phyloP scores from a whole-genome alignment of 1,140 invertebrate species.

The Anastrepha obliqua region DNA sequence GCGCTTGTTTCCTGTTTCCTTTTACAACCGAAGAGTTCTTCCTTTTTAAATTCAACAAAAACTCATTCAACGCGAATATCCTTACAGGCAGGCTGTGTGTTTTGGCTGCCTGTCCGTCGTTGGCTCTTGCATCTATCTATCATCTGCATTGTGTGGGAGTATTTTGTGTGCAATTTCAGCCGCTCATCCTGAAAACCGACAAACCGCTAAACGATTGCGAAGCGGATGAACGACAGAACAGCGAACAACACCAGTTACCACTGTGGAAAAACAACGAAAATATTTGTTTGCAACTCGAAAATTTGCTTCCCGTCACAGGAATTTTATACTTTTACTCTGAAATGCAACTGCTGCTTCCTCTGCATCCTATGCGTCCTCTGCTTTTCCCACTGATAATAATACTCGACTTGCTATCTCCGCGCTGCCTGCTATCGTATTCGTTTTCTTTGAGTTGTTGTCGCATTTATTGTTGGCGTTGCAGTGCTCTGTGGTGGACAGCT shows the following conservation, averaged over 20 bases:
- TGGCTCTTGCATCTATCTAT: background rate
- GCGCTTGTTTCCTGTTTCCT: slow-evolving; percentile 45
- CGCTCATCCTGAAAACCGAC: slow-evolving; percentile 32
- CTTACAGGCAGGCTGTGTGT: background rate
- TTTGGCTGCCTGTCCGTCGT: background rate
- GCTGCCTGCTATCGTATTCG: background rate
- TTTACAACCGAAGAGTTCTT: background rate
- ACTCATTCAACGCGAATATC: background rate
- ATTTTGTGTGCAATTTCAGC: slow-evolving; percentile 42
- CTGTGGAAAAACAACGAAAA: background rate
- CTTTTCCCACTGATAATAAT: slow-evolving; percentile 20
- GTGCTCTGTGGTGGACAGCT: background rate
- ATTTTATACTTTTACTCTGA: background rate
- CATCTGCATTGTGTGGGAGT: background rate
- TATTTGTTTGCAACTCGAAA: slow-evolving; percentile 13
- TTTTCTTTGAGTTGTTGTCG: too few relatives aligned
- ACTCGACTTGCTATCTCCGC: background rate
- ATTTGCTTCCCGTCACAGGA: slow-evolving; percentile 16
- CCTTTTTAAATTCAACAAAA: slow-evolving; percentile 4
- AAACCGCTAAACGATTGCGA: slow-evolving; percentile 44
- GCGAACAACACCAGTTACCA: background rate
- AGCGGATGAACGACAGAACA: slow-evolving; percentile 22
- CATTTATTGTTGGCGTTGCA: too few relatives aligned
- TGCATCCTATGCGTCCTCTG: background rate
- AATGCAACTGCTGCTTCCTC: background rate